These are phyloP conservation scores for Aquatica leii DNA, from an alignment of 2,888 invertebrate genomes.

Conservation along the genomic window DNA sequence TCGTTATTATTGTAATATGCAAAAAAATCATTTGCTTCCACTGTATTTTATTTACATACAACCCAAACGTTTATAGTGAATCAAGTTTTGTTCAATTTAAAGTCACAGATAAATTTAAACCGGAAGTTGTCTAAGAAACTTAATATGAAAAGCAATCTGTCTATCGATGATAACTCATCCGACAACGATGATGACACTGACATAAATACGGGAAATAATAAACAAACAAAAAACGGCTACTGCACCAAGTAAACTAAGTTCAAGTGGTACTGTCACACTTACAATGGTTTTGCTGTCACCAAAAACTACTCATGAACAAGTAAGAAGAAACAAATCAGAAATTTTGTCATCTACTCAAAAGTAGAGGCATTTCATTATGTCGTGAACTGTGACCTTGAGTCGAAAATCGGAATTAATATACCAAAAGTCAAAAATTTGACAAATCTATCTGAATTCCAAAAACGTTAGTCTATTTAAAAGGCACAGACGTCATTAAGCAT, in stretches of 20 bases:
- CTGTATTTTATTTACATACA: constrained; percentile 16
- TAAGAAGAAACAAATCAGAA: neutral
- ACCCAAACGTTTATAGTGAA: constrained; percentile 15
- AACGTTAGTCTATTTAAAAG: no score
- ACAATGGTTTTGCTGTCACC: neutral
- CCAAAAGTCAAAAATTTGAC: no score
- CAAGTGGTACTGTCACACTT: neutral
- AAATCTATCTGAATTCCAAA: no score
- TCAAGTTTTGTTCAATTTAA: constrained; percentile 13
- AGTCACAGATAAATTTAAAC: constrained; percentile 14
- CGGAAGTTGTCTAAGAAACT: neutral
- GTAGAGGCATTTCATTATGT: no score
- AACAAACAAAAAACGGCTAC: neutral
- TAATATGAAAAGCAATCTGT: neutral
- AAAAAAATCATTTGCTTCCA: constrained; percentile 13
- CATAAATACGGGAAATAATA: neutral
- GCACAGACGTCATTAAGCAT: no score
- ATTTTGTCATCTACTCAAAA: neutral
- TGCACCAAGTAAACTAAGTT: neutral
- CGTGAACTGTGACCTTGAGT: no score
- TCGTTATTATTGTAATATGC: no score
- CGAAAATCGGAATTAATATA: no score
- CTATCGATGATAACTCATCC: neutral
- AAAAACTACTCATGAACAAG: neutral
- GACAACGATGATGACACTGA: neutral